phyloP scores from a whole-genome alignment of 2,888 invertebrate species.

The Congeria kusceri region DNA sequence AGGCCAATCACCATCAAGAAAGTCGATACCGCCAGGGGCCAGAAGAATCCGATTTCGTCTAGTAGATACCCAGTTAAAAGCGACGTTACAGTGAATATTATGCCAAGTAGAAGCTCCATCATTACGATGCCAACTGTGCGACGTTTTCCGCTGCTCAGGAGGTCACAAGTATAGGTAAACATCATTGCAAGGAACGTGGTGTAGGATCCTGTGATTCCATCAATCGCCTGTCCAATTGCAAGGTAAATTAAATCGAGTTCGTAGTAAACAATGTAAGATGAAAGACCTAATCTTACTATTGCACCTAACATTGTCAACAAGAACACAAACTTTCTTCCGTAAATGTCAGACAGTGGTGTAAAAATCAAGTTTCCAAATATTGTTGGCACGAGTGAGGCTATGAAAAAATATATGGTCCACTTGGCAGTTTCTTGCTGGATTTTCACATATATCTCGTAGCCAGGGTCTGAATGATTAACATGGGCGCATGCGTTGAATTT shows the following conservation, averaged over 20 bases:
- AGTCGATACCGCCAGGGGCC: conserved; percentile 23
- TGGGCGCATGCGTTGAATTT: conserved; percentile 4
- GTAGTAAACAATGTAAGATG: conserved; percentile 25
- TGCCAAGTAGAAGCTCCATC: conserved; percentile 39
- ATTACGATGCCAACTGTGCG: conserved; percentile 50
- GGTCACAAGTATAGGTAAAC: conserved; percentile 53
- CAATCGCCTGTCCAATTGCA: conserved; percentile 31
- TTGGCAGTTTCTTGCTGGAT: conserved; percentile 52
- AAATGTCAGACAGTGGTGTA: conserved; percentile 52
- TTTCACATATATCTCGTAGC: conserved; percentile 14
- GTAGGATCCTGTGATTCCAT: conserved; percentile 46
- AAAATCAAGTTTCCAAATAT: conserved; percentile 52
- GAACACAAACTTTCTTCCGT: conserved; percentile 56
- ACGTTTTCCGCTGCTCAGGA: conserved; percentile 37
- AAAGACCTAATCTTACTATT: conserved; percentile 6
- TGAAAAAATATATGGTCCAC: conserved; percentile 42
- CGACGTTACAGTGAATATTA: conserved; percentile 31
- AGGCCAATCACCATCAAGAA: conserved; percentile 8
- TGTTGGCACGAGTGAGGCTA: conserved; percentile 42
- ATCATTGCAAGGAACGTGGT: conserved; percentile 35
- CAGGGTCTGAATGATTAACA: conserved; percentile 23
- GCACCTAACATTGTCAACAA: conserved; percentile 30
- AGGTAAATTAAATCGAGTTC: conserved; percentile 33
- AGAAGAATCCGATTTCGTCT: conserved; percentile 35
- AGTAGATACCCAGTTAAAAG: conserved; percentile 51